phyloP scores from a whole-genome alignment of 2,888 invertebrate genomes.

The Andrena praecox region DNA sequence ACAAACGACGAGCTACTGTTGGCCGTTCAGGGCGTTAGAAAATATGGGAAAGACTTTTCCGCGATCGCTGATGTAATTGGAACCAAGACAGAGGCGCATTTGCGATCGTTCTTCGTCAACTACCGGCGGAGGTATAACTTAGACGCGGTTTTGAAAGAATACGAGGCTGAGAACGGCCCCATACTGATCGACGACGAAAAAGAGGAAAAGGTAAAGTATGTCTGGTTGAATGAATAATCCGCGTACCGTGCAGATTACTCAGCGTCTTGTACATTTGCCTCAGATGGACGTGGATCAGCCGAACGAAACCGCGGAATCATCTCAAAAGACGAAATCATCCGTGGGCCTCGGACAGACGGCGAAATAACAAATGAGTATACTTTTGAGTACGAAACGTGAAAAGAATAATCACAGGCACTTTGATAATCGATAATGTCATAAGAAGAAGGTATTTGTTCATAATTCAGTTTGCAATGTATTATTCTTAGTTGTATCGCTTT shows the following conservation, averaged over 20 bases:
- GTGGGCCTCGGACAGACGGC: conserved; percentile 77
- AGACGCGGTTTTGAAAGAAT: conserved; percentile 94
- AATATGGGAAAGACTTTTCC: conserved; percentile 95
- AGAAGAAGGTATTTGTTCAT: conserved; percentile 60
- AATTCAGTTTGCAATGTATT: conserved; percentile 49
- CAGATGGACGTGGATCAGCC: conserved; percentile 83
- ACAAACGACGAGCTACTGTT: conserved; percentile 96
- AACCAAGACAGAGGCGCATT: conserved; percentile 97
- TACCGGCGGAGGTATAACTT: conserved; percentile 95
- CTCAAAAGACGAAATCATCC: conserved; percentile 82
- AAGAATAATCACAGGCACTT: conserved; percentile 64
- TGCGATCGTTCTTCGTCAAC: conserved; percentile 96
- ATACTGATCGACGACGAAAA: conserved; percentile 85
- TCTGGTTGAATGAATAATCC: not conserved
- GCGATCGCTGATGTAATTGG: conserved; percentile 98
- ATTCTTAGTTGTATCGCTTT: conserved; percentile 39
- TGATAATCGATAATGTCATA: conserved; percentile 66
- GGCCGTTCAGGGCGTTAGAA: conserved; percentile 95
- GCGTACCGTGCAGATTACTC: not conserved
- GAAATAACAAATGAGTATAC: conserved; percentile 82
- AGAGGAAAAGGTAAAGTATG: conserved; percentile 82
- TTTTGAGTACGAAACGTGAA: conserved; percentile 68
- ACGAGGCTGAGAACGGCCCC: conserved; percentile 91
- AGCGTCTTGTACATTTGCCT: conserved; percentile 22
- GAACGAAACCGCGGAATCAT: conserved; percentile 80